These are phyloP conservation scores for Oryzaephilus surinamensis DNA, from an alignment of 1,140 invertebrate genomes.

Conservation along the genomic window DNA sequence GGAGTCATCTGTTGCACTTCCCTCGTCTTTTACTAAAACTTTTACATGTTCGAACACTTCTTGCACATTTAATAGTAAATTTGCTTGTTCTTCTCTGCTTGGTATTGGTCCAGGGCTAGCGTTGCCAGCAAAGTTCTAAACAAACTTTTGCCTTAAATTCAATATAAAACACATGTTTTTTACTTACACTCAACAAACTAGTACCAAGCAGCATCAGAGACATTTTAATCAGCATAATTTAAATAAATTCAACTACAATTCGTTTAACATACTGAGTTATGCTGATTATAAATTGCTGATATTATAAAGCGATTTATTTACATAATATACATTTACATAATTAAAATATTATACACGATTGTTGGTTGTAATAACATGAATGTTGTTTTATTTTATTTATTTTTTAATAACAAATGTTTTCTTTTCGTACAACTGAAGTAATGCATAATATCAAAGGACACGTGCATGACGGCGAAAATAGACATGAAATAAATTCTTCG, in stretches of 20 bases:
- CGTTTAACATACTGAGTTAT: too few species aligned
- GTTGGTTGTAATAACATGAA: background rate
- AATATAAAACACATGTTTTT: too few species aligned
- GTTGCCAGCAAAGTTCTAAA: slow-evolving; percentile 2
- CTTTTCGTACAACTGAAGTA: too few species aligned
- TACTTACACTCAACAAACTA: slow-evolving; percentile 7
- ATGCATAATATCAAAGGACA: too few species aligned
- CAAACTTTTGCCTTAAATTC: background rate
- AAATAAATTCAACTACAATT: background rate
- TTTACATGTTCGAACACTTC: slow-evolving; percentile 24
- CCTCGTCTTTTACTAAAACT: slow-evolving; percentile 14
- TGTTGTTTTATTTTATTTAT: background rate
- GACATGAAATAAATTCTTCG: too few species aligned
- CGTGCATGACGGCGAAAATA: too few species aligned
- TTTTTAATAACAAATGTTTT: too few species aligned
- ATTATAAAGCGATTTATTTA: too few species aligned
- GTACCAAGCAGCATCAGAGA: slow-evolving; percentile 4
- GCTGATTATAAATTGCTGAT: too few species aligned
- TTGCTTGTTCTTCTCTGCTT: slow-evolving; percentile 22
- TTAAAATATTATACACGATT: slow-evolving; percentile 1
- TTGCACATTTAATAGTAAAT: slow-evolving; percentile 21
- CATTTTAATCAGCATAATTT: slow-evolving; percentile 1
- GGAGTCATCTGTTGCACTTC: slow-evolving; percentile 14
- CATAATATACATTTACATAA: too few species aligned
- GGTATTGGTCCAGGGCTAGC: slow-evolving; percentile 13